A percentile compares a stretch with the other conserved stretches of the same genome.
phyloP scores from a whole-genome alignment of 1,140 invertebrate genomes.

The Aricia agestis region DNA sequence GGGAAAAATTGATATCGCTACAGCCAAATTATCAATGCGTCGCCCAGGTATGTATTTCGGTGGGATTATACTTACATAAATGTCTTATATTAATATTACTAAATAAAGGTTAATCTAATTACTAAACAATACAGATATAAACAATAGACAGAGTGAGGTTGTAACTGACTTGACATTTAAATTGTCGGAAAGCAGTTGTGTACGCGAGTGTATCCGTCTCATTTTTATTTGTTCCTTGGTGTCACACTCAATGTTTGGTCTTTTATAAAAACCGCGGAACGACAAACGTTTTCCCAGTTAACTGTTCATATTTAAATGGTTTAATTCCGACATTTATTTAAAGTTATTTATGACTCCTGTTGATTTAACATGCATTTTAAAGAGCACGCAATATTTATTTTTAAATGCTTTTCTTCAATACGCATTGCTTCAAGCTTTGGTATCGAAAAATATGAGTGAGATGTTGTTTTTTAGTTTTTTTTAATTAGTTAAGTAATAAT shows the following conservation, averaged over 20 bases:
- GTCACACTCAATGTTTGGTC: constrained; percentile 44
- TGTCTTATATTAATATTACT: too few relatives aligned
- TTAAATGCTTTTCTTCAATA: not conserved
- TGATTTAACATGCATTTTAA: constrained; percentile 22
- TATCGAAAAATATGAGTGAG: too few relatives aligned
- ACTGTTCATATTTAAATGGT: constrained; percentile 39
- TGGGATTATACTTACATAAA: too few relatives aligned
- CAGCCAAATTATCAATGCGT: too few relatives aligned
- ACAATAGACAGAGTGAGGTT: too few relatives aligned
- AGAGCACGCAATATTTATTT: constrained; percentile 1
- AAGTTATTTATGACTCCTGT: constrained; percentile 8
- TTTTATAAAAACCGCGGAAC: constrained; percentile 41
- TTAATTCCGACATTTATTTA: constrained; percentile 18
- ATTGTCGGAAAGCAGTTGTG: constrained; percentile 10
- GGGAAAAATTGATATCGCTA: too few relatives aligned
- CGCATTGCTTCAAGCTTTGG: not conserved
- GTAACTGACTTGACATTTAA: not conserved
- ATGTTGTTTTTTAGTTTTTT: too few relatives aligned
- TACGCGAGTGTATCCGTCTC: constrained; percentile 33
- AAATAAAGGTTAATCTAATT: too few relatives aligned
- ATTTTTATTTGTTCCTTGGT: constrained; percentile 53
- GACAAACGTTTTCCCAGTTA: constrained; percentile 22
- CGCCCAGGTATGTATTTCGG: too few relatives aligned
- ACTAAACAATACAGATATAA: too few relatives aligned
- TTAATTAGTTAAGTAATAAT: too few relatives aligned